Conservation (phyloP, 1,140 invertebrate species). For the Antheraea pernyi region DNA sequence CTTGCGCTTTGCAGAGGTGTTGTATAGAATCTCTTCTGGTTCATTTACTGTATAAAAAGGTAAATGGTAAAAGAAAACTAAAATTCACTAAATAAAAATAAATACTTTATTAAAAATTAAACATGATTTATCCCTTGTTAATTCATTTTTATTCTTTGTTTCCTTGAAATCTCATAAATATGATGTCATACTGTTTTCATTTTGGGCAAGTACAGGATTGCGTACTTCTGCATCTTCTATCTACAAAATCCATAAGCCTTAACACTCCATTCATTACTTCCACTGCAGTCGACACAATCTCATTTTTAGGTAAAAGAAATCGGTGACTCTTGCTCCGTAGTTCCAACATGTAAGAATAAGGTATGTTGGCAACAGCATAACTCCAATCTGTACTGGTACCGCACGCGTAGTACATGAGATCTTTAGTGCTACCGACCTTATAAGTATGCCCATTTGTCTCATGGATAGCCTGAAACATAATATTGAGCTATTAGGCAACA, state of each 20-base stretch:
- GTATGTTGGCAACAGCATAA: slow-evolving; percentile 80
- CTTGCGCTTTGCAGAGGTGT: too few relatives aligned
- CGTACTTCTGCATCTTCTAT: slow-evolving; percentile 35
- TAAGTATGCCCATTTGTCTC: slow-evolving; percentile 50
- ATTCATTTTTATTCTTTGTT: slow-evolving; percentile 9
- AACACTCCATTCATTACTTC: slow-evolving; percentile 83
- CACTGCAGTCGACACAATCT: slow-evolving; percentile 82
- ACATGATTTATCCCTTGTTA: neutral
- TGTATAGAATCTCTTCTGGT: too few relatives aligned
- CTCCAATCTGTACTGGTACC: slow-evolving; percentile 86
- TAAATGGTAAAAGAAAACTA: neutral
- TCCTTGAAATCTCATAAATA: neutral
- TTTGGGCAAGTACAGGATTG: slow-evolving; percentile 79
- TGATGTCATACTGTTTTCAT: slow-evolving; percentile 43
- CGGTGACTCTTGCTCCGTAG: slow-evolving; percentile 82
- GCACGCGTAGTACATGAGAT: slow-evolving; percentile 78
- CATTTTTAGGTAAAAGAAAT: slow-evolving; percentile 84
- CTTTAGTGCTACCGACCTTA: slow-evolving; percentile 66
- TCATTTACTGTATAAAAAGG: too few relatives aligned
- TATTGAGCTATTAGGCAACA: neutral
- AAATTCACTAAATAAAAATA: slow-evolving; percentile 6
- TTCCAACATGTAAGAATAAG: slow-evolving; percentile 86
- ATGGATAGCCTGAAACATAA: slow-evolving; percentile 46
- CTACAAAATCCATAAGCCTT: slow-evolving; percentile 78
- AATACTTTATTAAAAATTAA: neutral